A percentile compares a stretch with the other conserved stretches of the same genome.
phyloP scores from a whole-genome alignment of 1,140 invertebrate genomes.

The Plodia interpunctella region DNA sequence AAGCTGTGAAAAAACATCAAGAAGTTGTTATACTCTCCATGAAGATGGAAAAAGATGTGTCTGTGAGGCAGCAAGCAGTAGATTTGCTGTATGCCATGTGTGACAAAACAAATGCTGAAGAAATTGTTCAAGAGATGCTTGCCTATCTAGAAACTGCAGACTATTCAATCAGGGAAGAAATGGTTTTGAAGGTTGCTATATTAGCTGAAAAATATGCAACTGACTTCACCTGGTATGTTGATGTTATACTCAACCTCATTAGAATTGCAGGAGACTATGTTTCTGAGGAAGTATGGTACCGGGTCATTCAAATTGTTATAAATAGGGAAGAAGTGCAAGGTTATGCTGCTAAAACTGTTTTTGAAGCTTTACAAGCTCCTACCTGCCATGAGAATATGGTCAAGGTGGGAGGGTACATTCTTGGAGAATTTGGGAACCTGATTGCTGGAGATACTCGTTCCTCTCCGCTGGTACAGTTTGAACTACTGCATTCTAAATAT shows the following conservation, averaged over 20 bases:
- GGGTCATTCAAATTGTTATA: slow-evolving; percentile 99
- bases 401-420: slow-evolving; percentile 99
- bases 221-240: slow-evolving; percentile 99
- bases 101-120: slow-evolving; percentile 99
- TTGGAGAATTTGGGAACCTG: slow-evolving; percentile 99
- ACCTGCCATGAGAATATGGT: slow-evolving; percentile 99
- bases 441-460: slow-evolving; percentile 99
- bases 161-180: slow-evolving; percentile 99
- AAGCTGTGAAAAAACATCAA: slow-evolving; percentile 99
- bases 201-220: slow-evolving; percentile 99
- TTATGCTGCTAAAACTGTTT: slow-evolving; percentile 99
- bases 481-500: slow-evolving; percentile 98
- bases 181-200: slow-evolving; percentile 99
- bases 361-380: slow-evolving; percentile 98
- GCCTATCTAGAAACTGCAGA: slow-evolving; percentile 99
- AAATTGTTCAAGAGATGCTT: slow-evolving; percentile 99
- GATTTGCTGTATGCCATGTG: slow-evolving; percentile 99
- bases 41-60: slow-evolving; percentile 99
- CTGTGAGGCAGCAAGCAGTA: slow-evolving; percentile 98
- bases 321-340: slow-evolving; percentile 99
- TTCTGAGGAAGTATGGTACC: slow-evolving; percentile 98
- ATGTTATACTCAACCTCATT: slow-evolving; percentile 99
- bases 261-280: slow-evolving; percentile 99
- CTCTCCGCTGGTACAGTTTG: slow-evolving; percentile 96
- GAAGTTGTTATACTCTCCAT: slow-evolving; percentile 99